phyloP scores from a whole-genome alignment of 2,797 vertebrate species.

The Nyctibius grandis region DNA sequence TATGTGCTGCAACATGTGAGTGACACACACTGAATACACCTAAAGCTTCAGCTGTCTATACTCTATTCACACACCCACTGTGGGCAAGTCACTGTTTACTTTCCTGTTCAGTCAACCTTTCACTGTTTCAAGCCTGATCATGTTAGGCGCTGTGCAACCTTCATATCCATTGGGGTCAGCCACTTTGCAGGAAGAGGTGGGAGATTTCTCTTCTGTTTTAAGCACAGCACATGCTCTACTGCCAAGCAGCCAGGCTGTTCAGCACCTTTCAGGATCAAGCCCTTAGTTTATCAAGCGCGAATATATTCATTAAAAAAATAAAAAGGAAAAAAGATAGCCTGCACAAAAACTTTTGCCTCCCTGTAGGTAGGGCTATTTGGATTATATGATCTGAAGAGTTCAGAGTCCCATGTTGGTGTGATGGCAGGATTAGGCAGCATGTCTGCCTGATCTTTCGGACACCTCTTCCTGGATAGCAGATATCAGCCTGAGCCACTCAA shows the following conservation, averaged over 20 bases:
- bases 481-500: neutral
- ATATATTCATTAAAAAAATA: neutral
- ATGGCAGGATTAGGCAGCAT: neutral
- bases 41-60: neutral
- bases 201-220: neutral
- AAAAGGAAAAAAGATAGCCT: accelerated
- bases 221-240: accelerated
- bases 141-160: neutral
- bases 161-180: neutral
- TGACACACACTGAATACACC: neutral
- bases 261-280: neutral
- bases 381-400: neutral
- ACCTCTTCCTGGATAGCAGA: neutral
- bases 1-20: neutral
- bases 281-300: neutral
- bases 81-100: neutral
- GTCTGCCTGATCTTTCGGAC: neutral
- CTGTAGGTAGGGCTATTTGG: neutral
- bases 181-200: neutral
- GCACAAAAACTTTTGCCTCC: neutral
- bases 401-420: accelerated
- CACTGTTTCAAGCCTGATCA: neutral
- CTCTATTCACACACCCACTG: neutral
- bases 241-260: neutral
- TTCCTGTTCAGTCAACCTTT: neutral